Conservation (phyloP, 2,888 invertebrate species). For the Trissoscelio sp. region DNA sequence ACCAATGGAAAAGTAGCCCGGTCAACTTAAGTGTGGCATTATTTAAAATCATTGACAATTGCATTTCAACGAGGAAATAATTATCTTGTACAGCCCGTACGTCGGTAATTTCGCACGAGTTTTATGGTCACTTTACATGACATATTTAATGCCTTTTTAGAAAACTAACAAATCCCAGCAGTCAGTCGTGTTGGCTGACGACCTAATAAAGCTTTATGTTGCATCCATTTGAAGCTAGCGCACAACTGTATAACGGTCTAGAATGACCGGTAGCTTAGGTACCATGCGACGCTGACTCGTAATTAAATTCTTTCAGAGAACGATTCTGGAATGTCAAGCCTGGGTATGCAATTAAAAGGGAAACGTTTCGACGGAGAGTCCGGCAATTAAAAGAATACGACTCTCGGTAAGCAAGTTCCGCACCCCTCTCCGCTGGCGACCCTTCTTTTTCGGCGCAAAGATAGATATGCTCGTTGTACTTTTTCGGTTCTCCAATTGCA, state of each 20-base stretch:
- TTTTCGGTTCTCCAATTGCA: conserved; percentile 72
- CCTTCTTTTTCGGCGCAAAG: conserved; percentile 71
- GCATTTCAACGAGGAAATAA: conserved; percentile 49
- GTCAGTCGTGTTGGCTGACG: conserved; percentile 64
- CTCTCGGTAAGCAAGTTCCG: conserved; percentile 76
- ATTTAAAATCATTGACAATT: no score
- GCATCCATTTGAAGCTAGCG: conserved; percentile 73
- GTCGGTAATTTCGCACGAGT: conserved; percentile 53
- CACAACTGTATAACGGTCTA: conserved; percentile 70
- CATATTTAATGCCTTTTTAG: conserved; percentile 66
- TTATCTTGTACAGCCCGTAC: conserved; percentile 52
- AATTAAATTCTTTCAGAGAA: conserved; percentile 83
- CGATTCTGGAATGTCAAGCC: conserved; percentile 81
- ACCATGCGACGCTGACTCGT: conserved; percentile 73
- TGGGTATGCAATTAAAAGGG: conserved; percentile 82
- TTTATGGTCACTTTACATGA: conserved; percentile 65
- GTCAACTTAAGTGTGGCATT: no score
- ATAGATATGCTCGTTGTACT: conserved; percentile 70
- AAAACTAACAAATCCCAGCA: conserved; percentile 68
- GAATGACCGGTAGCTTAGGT: conserved; percentile 72
- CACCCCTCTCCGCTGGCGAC: conserved; percentile 50
- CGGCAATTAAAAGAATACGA: conserved; percentile 83
- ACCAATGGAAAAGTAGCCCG: no score
- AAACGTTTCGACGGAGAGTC: conserved; percentile 80
- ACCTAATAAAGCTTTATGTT: conserved; percentile 76